phyloP scores from a whole-genome alignment of 2,888 invertebrate species.

The Eristalis arbustorum region DNA sequence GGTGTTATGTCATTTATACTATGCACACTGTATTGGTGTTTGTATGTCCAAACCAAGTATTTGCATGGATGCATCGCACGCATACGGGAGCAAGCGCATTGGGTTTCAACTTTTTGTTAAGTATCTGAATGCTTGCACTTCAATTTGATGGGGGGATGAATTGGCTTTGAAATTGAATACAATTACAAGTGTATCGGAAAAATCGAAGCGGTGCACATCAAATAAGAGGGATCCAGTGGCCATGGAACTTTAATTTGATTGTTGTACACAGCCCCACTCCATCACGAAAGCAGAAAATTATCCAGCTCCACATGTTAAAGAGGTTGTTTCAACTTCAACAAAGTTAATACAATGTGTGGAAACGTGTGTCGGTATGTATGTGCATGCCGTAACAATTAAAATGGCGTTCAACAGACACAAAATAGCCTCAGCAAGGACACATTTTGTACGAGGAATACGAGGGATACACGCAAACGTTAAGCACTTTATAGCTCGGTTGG shows the following conservation, averaged over 20 bases:
- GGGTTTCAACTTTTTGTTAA: constrained; percentile 64
- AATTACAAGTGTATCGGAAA: constrained; percentile 43
- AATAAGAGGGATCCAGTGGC: constrained; percentile 18
- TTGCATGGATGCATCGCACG: constrained; percentile 46
- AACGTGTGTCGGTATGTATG: constrained; percentile 1
- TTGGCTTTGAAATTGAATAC: constrained; percentile 61
- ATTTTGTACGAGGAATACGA: constrained; percentile 11
- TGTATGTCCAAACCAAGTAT: constrained; percentile 43
- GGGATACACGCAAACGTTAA: constrained; percentile 34
- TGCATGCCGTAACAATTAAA: constrained; percentile 67
- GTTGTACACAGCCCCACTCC: constrained; percentile 7
- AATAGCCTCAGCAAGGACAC: constrained; percentile 49
- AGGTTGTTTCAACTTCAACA: constrained; percentile 46
- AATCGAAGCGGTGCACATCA: constrained; percentile 54
- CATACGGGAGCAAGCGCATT: constrained; percentile 66
- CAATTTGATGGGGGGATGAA: constrained; percentile 37
- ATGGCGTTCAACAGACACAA: constrained; percentile 67
- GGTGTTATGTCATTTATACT: constrained; percentile 8
- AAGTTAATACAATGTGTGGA: constrained; percentile 25
- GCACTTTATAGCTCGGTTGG: constrained; percentile 16
- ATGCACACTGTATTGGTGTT: constrained; percentile 25
- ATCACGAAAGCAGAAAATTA: constrained; percentile 17
- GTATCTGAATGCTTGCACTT: constrained; percentile 68
- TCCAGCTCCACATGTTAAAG: constrained; percentile 25
- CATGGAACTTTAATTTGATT: constrained; percentile 40